Evolutionary conservation across 2,113 vertebrate species (phyloP).

Genomic region (Hippocampus barbouri): DNA sequence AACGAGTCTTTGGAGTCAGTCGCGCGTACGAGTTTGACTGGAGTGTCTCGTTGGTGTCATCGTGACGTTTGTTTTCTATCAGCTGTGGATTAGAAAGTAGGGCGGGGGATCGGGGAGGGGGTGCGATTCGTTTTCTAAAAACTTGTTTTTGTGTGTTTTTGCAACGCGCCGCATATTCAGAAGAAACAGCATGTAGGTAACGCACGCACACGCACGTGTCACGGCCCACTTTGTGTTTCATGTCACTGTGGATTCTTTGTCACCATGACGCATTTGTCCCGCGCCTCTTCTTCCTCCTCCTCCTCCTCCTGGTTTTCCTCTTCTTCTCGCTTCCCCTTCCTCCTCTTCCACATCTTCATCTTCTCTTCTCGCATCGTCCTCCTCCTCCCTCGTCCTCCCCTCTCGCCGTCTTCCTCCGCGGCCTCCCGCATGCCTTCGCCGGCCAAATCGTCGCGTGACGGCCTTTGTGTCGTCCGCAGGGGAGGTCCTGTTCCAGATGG

Average conservation of each 20-base stretch:
- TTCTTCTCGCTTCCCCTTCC: background rate
- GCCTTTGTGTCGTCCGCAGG: conserved; percentile 71
- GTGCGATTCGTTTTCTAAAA: conserved; percentile 29
- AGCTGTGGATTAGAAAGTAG: too few relatives aligned
- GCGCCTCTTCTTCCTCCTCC: background rate
- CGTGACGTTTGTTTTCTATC: too few relatives aligned
- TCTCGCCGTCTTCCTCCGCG: conserved; percentile 19
- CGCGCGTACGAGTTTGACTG: too few relatives aligned
- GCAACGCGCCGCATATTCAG: conserved; percentile 66
- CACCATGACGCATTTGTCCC: background rate
- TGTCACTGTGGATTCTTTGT: background rate
- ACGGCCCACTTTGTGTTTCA: conserved; percentile 29
- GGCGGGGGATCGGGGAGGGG: too few relatives aligned
- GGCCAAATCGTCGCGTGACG: too few relatives aligned
- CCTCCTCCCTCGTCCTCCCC: conserved; percentile 57
- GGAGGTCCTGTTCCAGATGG: conserved; percentile 99
- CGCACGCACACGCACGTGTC: conserved; percentile 66
- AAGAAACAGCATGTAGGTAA: conserved; percentile 70
- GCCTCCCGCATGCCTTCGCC: background rate
- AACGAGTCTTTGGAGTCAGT: too few relatives aligned
- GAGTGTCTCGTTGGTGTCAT: too few relatives aligned
- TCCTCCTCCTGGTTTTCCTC: background rate
- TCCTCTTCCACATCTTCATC: background rate
- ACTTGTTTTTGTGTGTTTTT: conserved; percentile 64
- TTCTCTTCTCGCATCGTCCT: conserved; percentile 4